Evolutionary conservation across 2,888 invertebrate genomes (phyloP).

Genomic region (Pandemis cinnamomeana): DNA sequence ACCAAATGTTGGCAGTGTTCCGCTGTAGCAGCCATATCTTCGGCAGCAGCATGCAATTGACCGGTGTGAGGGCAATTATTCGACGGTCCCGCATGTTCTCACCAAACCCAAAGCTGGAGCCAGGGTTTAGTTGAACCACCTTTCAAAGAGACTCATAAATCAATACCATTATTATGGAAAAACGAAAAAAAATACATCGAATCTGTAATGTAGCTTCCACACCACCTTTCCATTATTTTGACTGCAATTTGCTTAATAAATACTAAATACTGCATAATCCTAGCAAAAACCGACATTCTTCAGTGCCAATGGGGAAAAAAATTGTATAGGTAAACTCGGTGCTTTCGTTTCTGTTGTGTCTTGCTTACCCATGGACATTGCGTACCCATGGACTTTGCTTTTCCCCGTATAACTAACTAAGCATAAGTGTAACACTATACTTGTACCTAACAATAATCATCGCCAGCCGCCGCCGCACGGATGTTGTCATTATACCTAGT

Average conservation of each 20-base stretch:
- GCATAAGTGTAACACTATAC: neutral
- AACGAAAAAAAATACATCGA: too few relatives aligned
- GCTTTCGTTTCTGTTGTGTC: too few relatives aligned
- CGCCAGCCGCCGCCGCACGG: neutral
- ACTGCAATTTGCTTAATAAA: too few relatives aligned
- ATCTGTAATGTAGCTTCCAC: too few relatives aligned
- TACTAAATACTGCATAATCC: too few relatives aligned
- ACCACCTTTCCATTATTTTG: too few relatives aligned
- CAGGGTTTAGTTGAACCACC: constrained; percentile 84
- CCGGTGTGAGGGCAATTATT: constrained; percentile 86
- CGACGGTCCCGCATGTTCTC: constrained; percentile 88
- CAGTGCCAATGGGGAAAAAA: too few relatives aligned
- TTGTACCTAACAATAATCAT: neutral
- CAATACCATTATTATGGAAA: too few relatives aligned
- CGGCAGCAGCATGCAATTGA: constrained; percentile 88
- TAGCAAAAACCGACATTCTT: too few relatives aligned
- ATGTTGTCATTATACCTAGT: neutral
- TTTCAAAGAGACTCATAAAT: constrained; percentile 54
- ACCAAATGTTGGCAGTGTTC: constrained; percentile 87
- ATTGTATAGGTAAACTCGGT: too few relatives aligned
- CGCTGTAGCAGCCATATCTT: constrained; percentile 88
- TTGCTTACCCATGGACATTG: too few relatives aligned
- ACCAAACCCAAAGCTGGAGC: constrained; percentile 88
- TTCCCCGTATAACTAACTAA: neutral
- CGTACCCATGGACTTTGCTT: too few relatives aligned